Base-by-base conservation (phyloP, 2,797 vertebrate species). In the Myiothlypis coronata region DNA sequence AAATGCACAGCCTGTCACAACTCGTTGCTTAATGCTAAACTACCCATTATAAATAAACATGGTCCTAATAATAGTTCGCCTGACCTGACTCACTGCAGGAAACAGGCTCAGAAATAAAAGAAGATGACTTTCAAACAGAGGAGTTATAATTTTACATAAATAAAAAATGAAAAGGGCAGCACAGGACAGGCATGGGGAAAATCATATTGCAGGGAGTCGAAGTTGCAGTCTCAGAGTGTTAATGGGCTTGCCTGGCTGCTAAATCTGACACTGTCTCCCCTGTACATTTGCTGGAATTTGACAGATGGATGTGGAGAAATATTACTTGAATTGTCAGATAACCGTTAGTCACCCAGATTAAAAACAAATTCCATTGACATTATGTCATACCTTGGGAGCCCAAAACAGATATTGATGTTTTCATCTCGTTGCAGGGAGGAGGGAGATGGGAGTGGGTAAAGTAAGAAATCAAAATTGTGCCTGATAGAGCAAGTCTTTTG, bases 11-110 rank as follows among this genome's bases (percentile, higher is more conserved):
- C 92, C 94, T 96, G 95, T 96, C 91, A 96, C 87, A 88, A 83
- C 77, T 71, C 76, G 43, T 96, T 96, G 88, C 95, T 93, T 76
- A 92, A 90, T 87, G 94, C 85, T 96, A 93, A 96, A 95, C 89
- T 94, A 93, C 89, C 93, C 76, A 53, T 97, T 96, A 97, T 96
- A 96, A 97, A 96, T 96, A 97, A 97, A 96, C 96, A 96, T 94
- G 74, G 70, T 96, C 94, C 95, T 97, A 97, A 96, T 96, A 97
- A 97, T 97, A 97, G 96, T 88, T 84, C 49, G 85, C 94, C 94
- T 94, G 94, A 95, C 91, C 92, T 95, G 94, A 91, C 94, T 96
- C 92, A 74, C 92, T 96, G 92, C 49, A 93, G 83, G 83, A 92
- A 95, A 92, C 72, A 64, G 89, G 92, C 91, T 90, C 87, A 88